A percentile compares a stretch with the other conserved stretches of the same genome.
These are phyloP conservation scores for Volucella inanis DNA, from an alignment of 2,888 invertebrate genomes.

Conservation along the genomic window DNA sequence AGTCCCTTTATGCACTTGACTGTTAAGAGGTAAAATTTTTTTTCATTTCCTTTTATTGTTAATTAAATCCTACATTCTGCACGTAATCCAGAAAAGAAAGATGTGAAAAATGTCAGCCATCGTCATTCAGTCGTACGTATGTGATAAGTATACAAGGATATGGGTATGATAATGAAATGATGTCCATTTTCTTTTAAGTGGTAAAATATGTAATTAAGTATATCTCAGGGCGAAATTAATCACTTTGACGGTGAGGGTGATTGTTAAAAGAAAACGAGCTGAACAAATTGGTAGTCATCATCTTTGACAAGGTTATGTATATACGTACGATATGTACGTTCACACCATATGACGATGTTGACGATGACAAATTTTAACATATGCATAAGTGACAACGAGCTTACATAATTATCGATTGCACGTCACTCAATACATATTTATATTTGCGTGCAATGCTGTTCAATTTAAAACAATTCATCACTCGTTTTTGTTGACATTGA, in stretches of 20 bases:
- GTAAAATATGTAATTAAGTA: constrained; percentile 45
- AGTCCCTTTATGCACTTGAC: too few species aligned
- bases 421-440: constrained; percentile 10
- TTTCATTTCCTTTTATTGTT: not conserved
- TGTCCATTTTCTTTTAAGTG: constrained; percentile 31
- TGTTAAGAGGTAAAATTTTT: not conserved
- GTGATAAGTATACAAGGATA: not conserved
- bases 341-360: not conserved
- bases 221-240: constrained; percentile 51
- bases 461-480: too few species aligned
- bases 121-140: not conserved
- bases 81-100: constrained; percentile 10
- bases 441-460: too few species aligned
- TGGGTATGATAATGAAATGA: not conserved
- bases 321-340: not conserved
- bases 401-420: constrained; percentile 21
- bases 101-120: constrained; percentile 9
- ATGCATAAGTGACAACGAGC: constrained; percentile 16
- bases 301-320: too few species aligned
- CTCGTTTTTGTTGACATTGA: too few species aligned
- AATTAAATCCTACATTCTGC: constrained; percentile 18
- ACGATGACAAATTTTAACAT: not conserved
- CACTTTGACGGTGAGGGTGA: constrained; percentile 2
- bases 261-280: too few species aligned
- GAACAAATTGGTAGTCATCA: too few species aligned